phyloP scores from a whole-genome alignment of 1,140 invertebrate species.

The Calliphora vicina region DNA sequence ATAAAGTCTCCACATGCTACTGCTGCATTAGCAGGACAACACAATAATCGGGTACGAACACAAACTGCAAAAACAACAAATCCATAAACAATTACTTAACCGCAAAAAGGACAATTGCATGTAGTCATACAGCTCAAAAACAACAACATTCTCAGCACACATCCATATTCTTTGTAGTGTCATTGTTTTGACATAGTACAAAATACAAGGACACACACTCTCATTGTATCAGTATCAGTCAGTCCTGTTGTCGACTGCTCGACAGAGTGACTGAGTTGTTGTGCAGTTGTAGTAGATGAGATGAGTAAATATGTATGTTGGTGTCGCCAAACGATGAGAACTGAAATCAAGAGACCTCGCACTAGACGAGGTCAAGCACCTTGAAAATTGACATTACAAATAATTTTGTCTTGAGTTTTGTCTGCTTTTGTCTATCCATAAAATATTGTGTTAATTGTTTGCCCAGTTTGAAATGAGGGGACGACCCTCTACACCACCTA shows the following conservation, averaged over 20 bases:
- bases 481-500: background rate
- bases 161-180: background rate
- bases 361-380: conserved; percentile 10
- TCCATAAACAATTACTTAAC: conserved; percentile 1
- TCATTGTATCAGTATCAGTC: background rate
- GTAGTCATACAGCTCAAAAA: background rate
- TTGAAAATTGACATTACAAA: background rate
- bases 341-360: background rate
- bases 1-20: background rate
- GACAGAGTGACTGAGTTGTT: background rate
- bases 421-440: background rate
- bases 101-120: background rate
- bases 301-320: background rate
- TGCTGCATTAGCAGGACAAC: background rate
- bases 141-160: background rate
- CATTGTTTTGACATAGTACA: background rate
- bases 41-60: background rate
- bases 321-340: background rate
- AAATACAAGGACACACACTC: background rate
- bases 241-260: background rate
- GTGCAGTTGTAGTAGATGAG: background rate
- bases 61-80: background rate
- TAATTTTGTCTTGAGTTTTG: background rate
- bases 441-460: conserved; percentile 5
- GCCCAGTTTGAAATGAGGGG: background rate